phyloP scores from a whole-genome alignment of 2,888 invertebrate species.

The Patella pellucida region DNA sequence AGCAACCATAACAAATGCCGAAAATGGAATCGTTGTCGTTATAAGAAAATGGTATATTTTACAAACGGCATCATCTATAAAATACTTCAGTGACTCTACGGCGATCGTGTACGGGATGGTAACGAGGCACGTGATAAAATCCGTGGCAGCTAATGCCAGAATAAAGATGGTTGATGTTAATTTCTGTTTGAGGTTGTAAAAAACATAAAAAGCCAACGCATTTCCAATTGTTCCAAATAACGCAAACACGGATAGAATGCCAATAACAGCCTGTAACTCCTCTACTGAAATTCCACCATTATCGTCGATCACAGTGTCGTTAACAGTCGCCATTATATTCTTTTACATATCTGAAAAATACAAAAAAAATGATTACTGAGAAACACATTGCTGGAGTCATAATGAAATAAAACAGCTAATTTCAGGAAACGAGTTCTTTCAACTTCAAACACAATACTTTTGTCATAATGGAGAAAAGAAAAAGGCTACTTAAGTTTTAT shows the following conservation, averaged over 20 bases:
- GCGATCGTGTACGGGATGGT: constrained; percentile 64
- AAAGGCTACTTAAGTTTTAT: no score
- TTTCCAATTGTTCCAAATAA: constrained; percentile 66
- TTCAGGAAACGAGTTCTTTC: no score
- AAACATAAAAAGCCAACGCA: constrained; percentile 67
- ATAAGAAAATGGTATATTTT: constrained; percentile 62
- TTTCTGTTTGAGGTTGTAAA: constrained; percentile 50
- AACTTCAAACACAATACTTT: no score
- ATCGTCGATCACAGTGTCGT: neutral
- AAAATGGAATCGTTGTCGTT: constrained; percentile 62
- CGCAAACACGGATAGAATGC: constrained; percentile 55
- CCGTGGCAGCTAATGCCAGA: constrained; percentile 62
- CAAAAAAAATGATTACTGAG: no score
- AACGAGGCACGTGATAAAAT: constrained; percentile 61
- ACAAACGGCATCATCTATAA: constrained; percentile 49
- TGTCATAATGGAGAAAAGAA: no score
- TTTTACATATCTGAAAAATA: no score
- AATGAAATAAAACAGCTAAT: no score
- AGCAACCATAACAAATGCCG: constrained; percentile 64
- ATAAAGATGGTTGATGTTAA: constrained; percentile 67
- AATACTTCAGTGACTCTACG: constrained; percentile 60
- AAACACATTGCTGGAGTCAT: no score
- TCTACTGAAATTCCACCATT: neutral
- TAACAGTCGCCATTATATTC: neutral
- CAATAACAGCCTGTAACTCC: constrained; percentile 40